These are phyloP conservation scores for Ursus arctos DNA, from an alignment of 2,113 vertebrate genomes.

Conservation along the genomic window DNA sequence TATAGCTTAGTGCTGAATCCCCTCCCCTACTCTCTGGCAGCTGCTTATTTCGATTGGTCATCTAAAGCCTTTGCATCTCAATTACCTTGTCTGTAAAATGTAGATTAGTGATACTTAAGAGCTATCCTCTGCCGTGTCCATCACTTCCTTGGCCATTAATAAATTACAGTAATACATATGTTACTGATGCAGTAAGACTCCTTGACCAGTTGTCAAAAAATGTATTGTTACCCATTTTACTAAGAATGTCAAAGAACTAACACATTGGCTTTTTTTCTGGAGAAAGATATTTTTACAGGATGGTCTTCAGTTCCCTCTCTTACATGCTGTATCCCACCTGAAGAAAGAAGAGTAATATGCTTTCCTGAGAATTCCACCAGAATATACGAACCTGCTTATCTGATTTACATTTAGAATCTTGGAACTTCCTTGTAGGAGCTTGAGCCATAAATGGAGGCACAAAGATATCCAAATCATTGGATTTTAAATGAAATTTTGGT, in stretches of 20 bases:
- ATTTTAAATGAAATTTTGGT: conserved; percentile 10
- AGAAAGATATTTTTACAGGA: background rate
- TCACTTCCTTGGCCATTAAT: background rate
- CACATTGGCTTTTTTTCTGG: background rate
- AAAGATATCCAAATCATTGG: background rate
- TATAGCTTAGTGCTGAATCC: background rate
- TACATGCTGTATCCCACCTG: background rate
- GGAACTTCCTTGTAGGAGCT: background rate
- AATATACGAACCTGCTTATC: background rate
- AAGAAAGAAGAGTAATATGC: background rate
- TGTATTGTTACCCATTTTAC: background rate
- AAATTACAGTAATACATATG: background rate
- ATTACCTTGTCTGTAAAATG: background rate
- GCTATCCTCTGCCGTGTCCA: background rate
- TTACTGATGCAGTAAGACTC: background rate
- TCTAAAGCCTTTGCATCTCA: background rate
- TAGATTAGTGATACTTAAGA: background rate
- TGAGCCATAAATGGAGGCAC: background rate
- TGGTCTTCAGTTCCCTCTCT: background rate
- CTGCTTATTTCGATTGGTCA: background rate
- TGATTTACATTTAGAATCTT: background rate
- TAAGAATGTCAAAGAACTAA: background rate
- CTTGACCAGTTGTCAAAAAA: background rate
- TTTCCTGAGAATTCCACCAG: background rate
- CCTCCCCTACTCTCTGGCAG: background rate